phyloP scores from a whole-genome alignment of 2,797 vertebrate genomes.

The Sebastes dallii region DNA sequence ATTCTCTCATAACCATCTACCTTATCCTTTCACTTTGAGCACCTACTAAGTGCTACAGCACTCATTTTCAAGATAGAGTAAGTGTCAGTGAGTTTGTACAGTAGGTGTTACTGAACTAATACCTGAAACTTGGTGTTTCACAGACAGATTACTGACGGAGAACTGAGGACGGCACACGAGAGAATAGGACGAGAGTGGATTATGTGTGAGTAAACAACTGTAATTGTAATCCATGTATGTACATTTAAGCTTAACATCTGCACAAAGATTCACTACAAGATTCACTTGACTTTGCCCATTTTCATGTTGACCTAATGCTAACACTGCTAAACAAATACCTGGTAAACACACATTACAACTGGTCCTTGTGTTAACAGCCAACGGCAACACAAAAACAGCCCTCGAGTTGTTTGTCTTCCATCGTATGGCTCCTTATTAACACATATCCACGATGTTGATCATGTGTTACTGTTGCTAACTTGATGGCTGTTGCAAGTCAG shows the following conservation, averaged over 20 bases:
- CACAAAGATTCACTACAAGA: background rate
- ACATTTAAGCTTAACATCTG: background rate
- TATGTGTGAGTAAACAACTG: background rate
- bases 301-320: background rate
- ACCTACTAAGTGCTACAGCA: slow-evolving; percentile 13
- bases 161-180: background rate
- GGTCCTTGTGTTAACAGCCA: background rate
- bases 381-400: background rate
- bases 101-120: slow-evolving; percentile 2
- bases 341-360: background rate
- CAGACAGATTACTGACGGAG: background rate
- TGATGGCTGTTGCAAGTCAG: background rate
- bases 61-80: slow-evolving; percentile 10
- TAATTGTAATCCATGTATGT: background rate
- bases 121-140: background rate
- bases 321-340: background rate
- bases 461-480: background rate
- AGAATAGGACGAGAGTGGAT: background rate
- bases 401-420: background rate
- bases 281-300: background rate
- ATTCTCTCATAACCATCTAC: slow-evolving; percentile 19
- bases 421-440: background rate
- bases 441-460: background rate
- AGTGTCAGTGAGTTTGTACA: slow-evolving; percentile 7
- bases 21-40: slow-evolving; percentile 5